phyloP scores from a whole-genome alignment of 2,888 invertebrate species.

The Boloria selene region DNA sequence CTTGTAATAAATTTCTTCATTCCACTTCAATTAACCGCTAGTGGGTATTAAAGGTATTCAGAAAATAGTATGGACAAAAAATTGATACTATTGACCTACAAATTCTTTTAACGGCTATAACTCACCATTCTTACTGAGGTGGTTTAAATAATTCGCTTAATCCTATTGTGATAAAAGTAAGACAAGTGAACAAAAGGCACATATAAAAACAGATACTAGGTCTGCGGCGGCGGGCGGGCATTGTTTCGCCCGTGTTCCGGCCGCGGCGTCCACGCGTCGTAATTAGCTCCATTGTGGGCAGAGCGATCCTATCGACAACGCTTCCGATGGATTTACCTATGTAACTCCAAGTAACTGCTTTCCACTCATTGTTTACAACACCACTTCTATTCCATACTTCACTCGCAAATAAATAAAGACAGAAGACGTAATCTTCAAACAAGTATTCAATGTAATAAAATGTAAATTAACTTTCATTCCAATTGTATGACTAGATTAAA shows the following conservation, averaged over 20 bases:
- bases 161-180: conserved; percentile 54
- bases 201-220: conserved; percentile 50
- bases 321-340: conserved; percentile 77
- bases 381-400: conserved; percentile 36
- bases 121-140: conserved; percentile 26
- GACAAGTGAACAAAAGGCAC: conserved; percentile 62
- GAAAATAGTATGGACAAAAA: neutral
- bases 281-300: conserved; percentile 78
- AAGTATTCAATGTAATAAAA: conserved; percentile 37
- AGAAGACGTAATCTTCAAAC: conserved; percentile 23
- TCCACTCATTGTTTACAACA: conserved; percentile 67
- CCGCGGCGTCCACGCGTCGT: conserved; percentile 56
- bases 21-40: no score
- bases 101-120: neutral
- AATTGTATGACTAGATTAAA: conserved; percentile 35
- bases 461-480: conserved; percentile 41
- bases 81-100: neutral
- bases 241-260: conserved; percentile 66
- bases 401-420: conserved; percentile 19
- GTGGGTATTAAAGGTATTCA: no score
- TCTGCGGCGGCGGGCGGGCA: conserved; percentile 50
- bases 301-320: conserved; percentile 72
- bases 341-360: conserved; percentile 58
- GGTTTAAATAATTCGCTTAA: conserved; percentile 36
- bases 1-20: no score